Percentiles rank a stretch among this genome's conserved stretches.
Conservation (phyloP, 2,113 vertebrate genomes). For the Prochilodus magdalenae region DNA sequence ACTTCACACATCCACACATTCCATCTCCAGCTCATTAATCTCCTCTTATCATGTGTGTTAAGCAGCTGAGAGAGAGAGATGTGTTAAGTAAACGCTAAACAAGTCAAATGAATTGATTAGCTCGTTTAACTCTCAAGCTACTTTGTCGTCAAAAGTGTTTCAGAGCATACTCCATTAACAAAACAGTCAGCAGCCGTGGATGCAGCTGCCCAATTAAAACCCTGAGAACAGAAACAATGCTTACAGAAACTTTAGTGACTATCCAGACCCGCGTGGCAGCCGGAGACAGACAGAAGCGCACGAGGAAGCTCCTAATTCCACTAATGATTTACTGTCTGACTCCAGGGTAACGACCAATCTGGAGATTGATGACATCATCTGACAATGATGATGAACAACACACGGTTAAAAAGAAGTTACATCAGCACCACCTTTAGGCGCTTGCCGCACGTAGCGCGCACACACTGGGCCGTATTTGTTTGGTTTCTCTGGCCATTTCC, state of each 20-base stretch:
- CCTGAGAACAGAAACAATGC: not conserved
- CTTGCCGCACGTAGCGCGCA: conserved; percentile 26
- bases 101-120: too few relatives aligned
- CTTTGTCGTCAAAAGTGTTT: too few relatives aligned
- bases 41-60: conserved; percentile 81
- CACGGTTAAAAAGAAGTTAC: conserved; percentile 48
- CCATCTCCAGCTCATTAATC: conserved; percentile 77
- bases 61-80: conserved; percentile 65
- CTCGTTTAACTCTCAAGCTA: too few relatives aligned
- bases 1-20: too few relatives aligned
- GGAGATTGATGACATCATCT: conserved; percentile 70
- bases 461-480: conserved; percentile 51
- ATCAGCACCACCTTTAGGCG: conserved; percentile 52
- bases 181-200: too few relatives aligned
- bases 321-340: conserved; percentile 58
- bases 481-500: conserved; percentile 87
- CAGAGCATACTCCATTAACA: too few relatives aligned
- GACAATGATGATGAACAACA: conserved; percentile 55
- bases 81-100: conserved; percentile 20
- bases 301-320: conserved; percentile 22
- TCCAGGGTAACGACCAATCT: conserved; percentile 57
- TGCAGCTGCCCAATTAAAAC: too few relatives aligned
- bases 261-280: too few relatives aligned
- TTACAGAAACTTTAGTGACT: too few relatives aligned
- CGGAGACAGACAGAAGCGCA: too few relatives aligned